A percentile compares a stretch with the other conserved stretches of the same genome.
phyloP scores from a whole-genome alignment of 35 echinoderm and acorn worm genomes.

The Ophioderma brevispina region DNA sequence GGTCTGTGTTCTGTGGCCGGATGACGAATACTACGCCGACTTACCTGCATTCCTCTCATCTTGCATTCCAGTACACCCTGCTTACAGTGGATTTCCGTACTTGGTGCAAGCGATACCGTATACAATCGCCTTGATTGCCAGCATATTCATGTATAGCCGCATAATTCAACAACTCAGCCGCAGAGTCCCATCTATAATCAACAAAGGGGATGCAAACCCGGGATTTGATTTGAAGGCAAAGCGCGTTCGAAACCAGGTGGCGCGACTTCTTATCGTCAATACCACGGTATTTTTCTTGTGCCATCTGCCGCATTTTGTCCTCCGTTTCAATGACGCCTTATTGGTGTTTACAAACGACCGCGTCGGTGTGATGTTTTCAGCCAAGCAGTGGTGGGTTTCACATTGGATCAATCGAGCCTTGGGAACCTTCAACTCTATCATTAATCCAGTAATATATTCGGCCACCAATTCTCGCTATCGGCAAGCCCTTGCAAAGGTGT shows the following conservation, averaged over 20 bases:
- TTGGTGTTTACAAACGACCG: not conserved
- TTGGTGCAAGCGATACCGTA: not conserved
- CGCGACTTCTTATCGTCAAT: not conserved
- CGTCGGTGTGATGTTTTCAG: not conserved
- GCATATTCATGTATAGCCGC: not conserved
- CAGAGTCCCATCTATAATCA: not conserved
- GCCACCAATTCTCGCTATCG: not conserved
- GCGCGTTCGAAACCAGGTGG: not conserved
- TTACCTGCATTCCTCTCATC: not conserved
- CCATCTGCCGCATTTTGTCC: not conserved
- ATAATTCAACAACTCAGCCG: not conserved
- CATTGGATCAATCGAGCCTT: not conserved
- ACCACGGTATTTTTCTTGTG: not conserved
- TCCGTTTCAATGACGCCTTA: not conserved
- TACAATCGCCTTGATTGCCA: not conserved
- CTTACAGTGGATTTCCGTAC: not conserved
- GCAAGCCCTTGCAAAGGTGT: not conserved
- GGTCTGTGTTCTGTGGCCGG: not conserved
- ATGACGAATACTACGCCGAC: not conserved
- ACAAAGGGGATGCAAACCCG: not conserved
- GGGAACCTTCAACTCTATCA: not conserved
- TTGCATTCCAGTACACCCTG: not conserved
- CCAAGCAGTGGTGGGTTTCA: not conserved
- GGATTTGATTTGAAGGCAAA: not conserved
- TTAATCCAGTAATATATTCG: not conserved